Base-by-base conservation (phyloP, 2,113 vertebrate species). In the Centrocercus urophasianus region DNA sequence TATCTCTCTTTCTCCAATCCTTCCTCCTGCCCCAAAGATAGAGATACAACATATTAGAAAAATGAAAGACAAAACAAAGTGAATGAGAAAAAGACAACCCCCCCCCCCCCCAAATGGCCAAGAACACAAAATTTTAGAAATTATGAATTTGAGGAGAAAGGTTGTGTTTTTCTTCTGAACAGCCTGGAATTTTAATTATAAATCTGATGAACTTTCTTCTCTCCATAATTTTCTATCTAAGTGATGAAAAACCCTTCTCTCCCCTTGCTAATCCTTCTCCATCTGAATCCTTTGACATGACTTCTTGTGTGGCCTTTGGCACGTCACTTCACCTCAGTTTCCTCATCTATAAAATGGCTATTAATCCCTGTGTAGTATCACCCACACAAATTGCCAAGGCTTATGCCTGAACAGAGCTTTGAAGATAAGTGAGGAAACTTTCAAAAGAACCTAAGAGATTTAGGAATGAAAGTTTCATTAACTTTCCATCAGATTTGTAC, bases 221-320 rank as follows among this genome's bases (percentile, higher is more conserved):
- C 45, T 83, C 82, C 60, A 85, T 93, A 95, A 71, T 77, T 86
- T 54, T 80, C 11, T 60, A 21, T 47, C n/a, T 24, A 63, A 91
- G 25, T 85, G 64, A 64, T 42, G 64, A 92, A 87, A 59, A 27
- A 48, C 28, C 72, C 60, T 52, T 84, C 82, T 77, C 59, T 70
- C 60, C 56, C 71, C 91, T 89, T 95, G 22, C 34, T 94, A 93
- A 95, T 94, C 63, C 93, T 84, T 13, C 88, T 92, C 79, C 69
- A 86, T 89, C 83, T 92, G 83, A 84, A 75, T 86, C 40, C 52
- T 90, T 88, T 89, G 88, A 88, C 95, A 81, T 0, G 1, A 89
- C 95, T 90, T 89, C 95, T 96, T 96, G 92, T 96, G 93, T 96
- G 96, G 96, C 96, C 95, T 95, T 92, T 95, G 95, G 92, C 90